Percentiles rank a stretch among this genome's conserved stretches.
These are phyloP conservation scores for Leucophora obtusa DNA, from an alignment of 2,888 invertebrate species.

Conservation along the genomic window DNA sequence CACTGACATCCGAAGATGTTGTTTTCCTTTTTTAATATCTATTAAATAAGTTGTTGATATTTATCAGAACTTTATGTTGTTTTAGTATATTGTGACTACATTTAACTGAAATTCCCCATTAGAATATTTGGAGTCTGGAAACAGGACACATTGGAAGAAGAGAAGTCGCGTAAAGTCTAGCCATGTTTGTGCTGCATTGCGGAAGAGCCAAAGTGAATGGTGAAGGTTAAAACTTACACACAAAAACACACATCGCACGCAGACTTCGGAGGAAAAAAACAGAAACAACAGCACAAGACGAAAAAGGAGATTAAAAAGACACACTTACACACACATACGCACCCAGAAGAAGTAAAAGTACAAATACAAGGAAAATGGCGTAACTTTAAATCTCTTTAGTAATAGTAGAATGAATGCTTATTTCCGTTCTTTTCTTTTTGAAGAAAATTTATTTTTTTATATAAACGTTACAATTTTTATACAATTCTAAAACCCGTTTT, in stretches of 20 bases:
- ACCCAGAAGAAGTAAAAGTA: slow-evolving; percentile 20
- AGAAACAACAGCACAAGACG: slow-evolving; percentile 26
- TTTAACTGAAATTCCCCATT: too few relatives aligned
- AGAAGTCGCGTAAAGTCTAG: slow-evolving; percentile 41
- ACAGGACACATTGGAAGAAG: slow-evolving; percentile 32
- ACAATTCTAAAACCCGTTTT: neutral
- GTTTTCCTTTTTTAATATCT: too few relatives aligned
- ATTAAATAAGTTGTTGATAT: too few relatives aligned
- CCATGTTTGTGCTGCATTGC: slow-evolving; percentile 47
- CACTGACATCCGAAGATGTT: too few relatives aligned
- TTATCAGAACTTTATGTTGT: too few relatives aligned
- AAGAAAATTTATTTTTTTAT: neutral
- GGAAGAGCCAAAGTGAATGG: slow-evolving; percentile 38
- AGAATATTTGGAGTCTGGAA: neutral
- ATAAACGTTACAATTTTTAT: neutral
- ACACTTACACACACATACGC: slow-evolving; percentile 24
- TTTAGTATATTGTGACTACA: too few relatives aligned
- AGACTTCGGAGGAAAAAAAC: slow-evolving; percentile 5
- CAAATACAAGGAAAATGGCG: slow-evolving; percentile 59
- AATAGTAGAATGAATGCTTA: slow-evolving; percentile 35
- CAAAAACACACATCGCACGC: slow-evolving; percentile 17
- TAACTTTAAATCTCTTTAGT: slow-evolving; percentile 55
- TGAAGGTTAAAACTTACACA: slow-evolving; percentile 44
- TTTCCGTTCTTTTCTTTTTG: slow-evolving; percentile 17
- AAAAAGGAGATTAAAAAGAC: slow-evolving; percentile 7